Evolutionary conservation across 2,888 invertebrate genomes (phyloP), one percentile per base, ranked within the genome.

Genomic region (Onchidella celtica): DNA sequence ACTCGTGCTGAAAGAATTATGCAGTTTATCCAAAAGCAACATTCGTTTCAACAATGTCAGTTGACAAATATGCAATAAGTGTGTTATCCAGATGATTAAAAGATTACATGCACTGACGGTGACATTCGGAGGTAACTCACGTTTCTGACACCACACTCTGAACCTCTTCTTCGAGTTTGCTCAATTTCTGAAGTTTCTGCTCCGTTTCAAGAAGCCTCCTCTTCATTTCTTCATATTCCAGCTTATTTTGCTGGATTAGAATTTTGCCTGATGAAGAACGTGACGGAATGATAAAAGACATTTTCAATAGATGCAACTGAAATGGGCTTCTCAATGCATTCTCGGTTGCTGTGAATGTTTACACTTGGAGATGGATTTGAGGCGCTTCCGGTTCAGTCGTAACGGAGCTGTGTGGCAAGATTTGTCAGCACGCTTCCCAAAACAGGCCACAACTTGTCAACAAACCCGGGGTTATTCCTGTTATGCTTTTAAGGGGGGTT

Each of bases 121-220:
- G n/a, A n/a, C n/a, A n/a, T n/a, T n/a, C n/a, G n/a, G n/a, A n/a
- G n/a, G n/a, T n/a, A 59, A 66, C 76, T 81, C 63, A 76, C 75
- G 68, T 69, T 47, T 36, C 63, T 36, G 73, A 80, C 9, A 38
- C 29, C 6, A 63, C 68, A 76, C 76, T 79, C 55, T 68, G 66
- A 11, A 57, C 74, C 73, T 77, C 78, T 47, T 82, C 75, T 73
- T 86, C 85, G 38, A 84, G 79, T 24, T 57, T 79, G n/a, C 87
- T 86, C 14, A 90, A 83, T 69, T 86, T 89, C 68, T 89, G 89
- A 65, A 91, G 82, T 34, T 87, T 89, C 74, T 85, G 88, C 66
- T 91, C 90, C 0, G 90, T 90, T 74, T 90, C 89, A 73, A 87
- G 79, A 40, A 91, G 84, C 66, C 89, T 82, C 59, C 87, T 87